These are phyloP conservation scores for Ypsolopha scabrella DNA, from an alignment of 2,888 invertebrate genomes.

Conservation along the genomic window DNA sequence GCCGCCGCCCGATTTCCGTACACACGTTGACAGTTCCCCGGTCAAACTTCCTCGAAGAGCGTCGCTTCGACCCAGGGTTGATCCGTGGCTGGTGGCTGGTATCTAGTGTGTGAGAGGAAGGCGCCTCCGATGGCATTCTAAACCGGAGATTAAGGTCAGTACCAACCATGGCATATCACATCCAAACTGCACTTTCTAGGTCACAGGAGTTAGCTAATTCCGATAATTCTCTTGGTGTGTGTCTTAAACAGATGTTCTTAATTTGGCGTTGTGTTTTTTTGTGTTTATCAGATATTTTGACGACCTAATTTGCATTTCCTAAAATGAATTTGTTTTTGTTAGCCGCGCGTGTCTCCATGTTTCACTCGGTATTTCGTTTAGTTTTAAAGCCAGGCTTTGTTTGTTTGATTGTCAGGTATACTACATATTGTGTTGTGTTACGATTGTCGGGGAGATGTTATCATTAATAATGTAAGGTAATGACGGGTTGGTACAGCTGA, in stretches of 20 bases:
- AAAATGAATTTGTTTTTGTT: too few relatives aligned
- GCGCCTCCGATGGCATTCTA: slow-evolving; percentile 2
- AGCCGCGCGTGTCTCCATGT: not conserved
- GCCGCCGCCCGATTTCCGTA: slow-evolving; percentile 71
- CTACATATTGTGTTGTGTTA: not conserved
- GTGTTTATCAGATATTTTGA: too few relatives aligned
- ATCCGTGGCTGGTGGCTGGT: not conserved
- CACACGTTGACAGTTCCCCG: slow-evolving; percentile 73
- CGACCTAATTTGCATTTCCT: too few relatives aligned
- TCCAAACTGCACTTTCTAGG: not conserved
- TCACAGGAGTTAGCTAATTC: too few relatives aligned
- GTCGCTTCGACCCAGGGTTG: slow-evolving; percentile 30
- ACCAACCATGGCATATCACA: not conserved
- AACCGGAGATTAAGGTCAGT: not conserved
- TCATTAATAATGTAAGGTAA: not conserved
- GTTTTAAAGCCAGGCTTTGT: too few relatives aligned
- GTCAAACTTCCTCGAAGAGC: slow-evolving; percentile 62
- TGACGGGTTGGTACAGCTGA: slow-evolving; percentile 3
- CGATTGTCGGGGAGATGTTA: not conserved
- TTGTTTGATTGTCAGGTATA: too few relatives aligned
- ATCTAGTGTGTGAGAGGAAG: not conserved
- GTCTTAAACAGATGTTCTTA: too few relatives aligned
- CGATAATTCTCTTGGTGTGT: too few relatives aligned
- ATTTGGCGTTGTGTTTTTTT: too few relatives aligned
- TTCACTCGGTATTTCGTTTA: not conserved